A percentile compares a stretch with the other conserved stretches of the same genome.
phyloP scores from a whole-genome alignment of 2,888 invertebrate species.

The Leucophenga maculata region DNA sequence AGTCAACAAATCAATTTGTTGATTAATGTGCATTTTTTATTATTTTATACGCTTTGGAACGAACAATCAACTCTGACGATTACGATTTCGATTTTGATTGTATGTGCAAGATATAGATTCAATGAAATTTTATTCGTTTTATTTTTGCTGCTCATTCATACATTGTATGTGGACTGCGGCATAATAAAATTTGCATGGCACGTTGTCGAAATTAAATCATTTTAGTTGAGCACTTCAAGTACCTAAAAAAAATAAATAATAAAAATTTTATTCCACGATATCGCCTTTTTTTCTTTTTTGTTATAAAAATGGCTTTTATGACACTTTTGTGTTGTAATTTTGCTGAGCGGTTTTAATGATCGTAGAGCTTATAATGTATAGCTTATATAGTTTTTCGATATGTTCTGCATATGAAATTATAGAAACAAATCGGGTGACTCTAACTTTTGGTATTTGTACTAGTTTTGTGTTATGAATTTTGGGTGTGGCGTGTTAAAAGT shows the following conservation, averaged over 20 bases:
- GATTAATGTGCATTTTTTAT: constrained; percentile 28
- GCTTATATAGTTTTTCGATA: too few relatives aligned
- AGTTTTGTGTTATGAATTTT: too few relatives aligned
- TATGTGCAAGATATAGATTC: too few relatives aligned
- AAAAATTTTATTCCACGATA: constrained; percentile 27
- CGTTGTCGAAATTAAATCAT: constrained; percentile 69
- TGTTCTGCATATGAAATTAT: too few relatives aligned
- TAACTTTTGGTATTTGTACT: too few relatives aligned
- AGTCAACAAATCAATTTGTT: constrained; percentile 33
- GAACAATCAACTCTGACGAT: too few relatives aligned
- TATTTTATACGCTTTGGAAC: not conserved
- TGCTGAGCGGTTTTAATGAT: constrained; percentile 7
- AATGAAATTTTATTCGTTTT: not conserved
- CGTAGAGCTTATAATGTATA: not conserved
- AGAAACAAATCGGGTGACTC: too few relatives aligned
- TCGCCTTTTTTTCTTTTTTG: constrained; percentile 35
- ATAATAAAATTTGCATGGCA: constrained; percentile 58
- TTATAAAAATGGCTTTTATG: constrained; percentile 60
- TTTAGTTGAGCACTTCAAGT: constrained; percentile 56
- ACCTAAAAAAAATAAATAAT: not conserved
- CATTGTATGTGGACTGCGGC: not conserved
- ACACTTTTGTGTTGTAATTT: constrained; percentile 47
- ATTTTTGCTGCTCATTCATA: constrained; percentile 12
- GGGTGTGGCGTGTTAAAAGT: too few relatives aligned
- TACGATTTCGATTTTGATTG: too few relatives aligned